Conservation (phyloP, 1,140 invertebrate species). For the Saccostrea cuccullata region DNA sequence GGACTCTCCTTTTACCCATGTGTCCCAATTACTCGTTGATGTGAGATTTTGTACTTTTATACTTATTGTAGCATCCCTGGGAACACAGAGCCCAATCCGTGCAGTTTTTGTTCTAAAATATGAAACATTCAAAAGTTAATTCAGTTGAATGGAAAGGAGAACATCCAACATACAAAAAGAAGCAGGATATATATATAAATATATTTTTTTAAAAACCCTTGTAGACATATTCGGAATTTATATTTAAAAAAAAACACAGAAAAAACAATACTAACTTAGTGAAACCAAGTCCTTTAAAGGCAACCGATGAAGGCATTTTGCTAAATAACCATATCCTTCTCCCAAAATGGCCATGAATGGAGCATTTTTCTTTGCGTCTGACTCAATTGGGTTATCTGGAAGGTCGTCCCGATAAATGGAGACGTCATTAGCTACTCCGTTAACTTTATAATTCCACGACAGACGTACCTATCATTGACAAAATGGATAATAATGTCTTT, state of each 20-base stretch:
- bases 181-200: background rate
- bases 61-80: background rate
- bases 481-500: too few species aligned
- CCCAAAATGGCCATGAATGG: conserved; percentile 36
- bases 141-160: background rate
- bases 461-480: background rate
- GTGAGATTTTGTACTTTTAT: background rate
- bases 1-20: background rate
- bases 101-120: background rate
- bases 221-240: too few species aligned
- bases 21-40: background rate
- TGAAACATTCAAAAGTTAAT: background rate
- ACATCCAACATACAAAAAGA: too few species aligned
- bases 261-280: background rate
- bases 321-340: conserved; percentile 13
- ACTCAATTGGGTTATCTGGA: background rate
- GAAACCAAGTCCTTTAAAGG: background rate
- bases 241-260: background rate
- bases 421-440: background rate
- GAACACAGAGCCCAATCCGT: conserved; percentile 27
- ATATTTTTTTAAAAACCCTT: too few species aligned
- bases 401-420: background rate
- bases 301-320: background rate
- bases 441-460: background rate
- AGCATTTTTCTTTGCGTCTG: background rate